phyloP scores from a whole-genome alignment of 2,888 invertebrate genomes.

The Eilema depressum region DNA sequence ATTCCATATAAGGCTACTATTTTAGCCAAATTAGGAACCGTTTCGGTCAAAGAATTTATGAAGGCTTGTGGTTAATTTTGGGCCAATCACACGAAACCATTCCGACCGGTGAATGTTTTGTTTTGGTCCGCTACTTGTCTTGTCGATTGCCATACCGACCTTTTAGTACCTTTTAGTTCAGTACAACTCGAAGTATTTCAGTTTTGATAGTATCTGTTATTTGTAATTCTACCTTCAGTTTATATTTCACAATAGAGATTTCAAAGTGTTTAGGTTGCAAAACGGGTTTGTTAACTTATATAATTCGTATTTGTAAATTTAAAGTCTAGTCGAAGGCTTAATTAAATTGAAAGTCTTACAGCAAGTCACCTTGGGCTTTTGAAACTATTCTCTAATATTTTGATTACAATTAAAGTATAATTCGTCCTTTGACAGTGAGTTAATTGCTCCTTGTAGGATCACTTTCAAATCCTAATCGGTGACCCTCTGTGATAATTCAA shows the following conservation, averaged over 20 bases:
- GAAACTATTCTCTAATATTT: conserved; percentile 56
- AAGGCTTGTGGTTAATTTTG: conserved; percentile 19
- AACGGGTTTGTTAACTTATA: conserved; percentile 25
- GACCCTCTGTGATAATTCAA: conserved; percentile 38
- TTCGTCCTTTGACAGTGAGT: conserved; percentile 46
- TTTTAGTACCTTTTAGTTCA: no score
- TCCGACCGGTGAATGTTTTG: conserved; percentile 19
- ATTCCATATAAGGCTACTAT: conserved; percentile 53
- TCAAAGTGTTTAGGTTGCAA: conserved; percentile 23
- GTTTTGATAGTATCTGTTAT: conserved; percentile 10
- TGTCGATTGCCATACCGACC: background rate
- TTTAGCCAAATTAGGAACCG: conserved; percentile 32
- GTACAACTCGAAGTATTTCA: conserved; percentile 8
- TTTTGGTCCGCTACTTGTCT: background rate
- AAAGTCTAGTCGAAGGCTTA: conserved; percentile 39
- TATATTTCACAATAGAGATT: conserved; percentile 16
- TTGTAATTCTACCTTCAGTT: conserved; percentile 8
- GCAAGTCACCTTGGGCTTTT: conserved; percentile 37
- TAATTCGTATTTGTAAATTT: conserved; percentile 39
- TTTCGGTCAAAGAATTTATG: conserved; percentile 25
- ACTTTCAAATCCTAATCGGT: conserved; percentile 42
- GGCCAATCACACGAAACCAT: conserved; percentile 17
- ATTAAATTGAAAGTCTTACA: conserved; percentile 49
- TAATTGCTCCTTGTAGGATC: conserved; percentile 51
- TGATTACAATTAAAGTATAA: conserved; percentile 63